Evolutionary conservation across 2,888 invertebrate genomes (phyloP), one percentile per base, ranked within the genome.

Genomic region (Caenorhabditis doughertyi): DNA sequence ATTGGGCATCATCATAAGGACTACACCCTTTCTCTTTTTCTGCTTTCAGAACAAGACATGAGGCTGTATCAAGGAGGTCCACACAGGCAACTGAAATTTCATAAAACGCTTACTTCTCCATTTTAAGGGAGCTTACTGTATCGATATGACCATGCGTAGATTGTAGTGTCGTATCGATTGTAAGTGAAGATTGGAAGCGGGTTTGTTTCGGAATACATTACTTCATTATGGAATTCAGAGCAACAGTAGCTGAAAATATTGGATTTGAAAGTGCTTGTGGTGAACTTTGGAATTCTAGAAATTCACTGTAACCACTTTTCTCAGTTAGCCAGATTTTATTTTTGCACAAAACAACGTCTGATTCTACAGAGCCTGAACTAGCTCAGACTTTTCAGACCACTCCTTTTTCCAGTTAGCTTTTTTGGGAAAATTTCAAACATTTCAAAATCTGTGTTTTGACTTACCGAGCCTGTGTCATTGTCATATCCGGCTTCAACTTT

Each of bases 161-260:
- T 62, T 3, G 79, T 81, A 35, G 47, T 44, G 44, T 76, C 77
- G 55, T 81, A 85, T 39, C 83, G 76, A 51, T 83, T 85, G 53
- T 64, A 85, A 8, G 76, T 27, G 35, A 85, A 73, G 16, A 85
- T 55, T 0, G 83, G 83, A 5, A 79, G 21, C 0, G 83, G 83
- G 64, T 85, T 85, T 27, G 76, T 53, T 18, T 74, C 64, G 3
- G 79, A 49, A 0, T 39, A 71, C 55, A 76, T 53, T 1, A 81
- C 53, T 21, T 79, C 51, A 23, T 67, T 72, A 21, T 76, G 70
- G 70, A 81, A 85, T 44, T 85, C 85, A 8, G 53, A 23, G 49
- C 85, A 85, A 25, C 85, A 85, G 27, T 70, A 80, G 2, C 83
- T 80, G 67, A 47, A 72, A 44, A 18, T 23, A 29, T 29, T 9